Base-by-base conservation (phyloP, 2,888 invertebrate species). In the Scelioninae gen. 2 region DNA sequence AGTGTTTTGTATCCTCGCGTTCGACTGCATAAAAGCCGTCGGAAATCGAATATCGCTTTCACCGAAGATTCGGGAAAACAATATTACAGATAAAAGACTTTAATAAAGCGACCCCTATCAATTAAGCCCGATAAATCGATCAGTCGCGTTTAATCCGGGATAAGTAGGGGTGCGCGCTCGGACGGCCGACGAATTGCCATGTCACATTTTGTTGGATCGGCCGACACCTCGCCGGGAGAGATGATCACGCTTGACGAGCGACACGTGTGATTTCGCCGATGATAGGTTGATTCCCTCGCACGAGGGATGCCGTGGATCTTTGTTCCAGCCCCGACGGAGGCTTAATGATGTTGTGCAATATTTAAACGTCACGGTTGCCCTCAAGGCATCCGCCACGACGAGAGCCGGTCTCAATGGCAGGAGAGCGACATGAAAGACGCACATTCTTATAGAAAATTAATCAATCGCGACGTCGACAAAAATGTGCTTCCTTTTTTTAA, bases 341-440 rank as follows among this genome's bases (percentile, higher is more conserved):
- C 75, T 79, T 82, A 81, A 82, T 81, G 81, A 82, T 81, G 79
- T 80, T 77, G 78, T 81, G 79, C 79, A 81, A 80, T 81, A 81
- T 81, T 80, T 78, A 82, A 80, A 76, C 73, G 74, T 74, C 76
- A 73, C 63, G 52, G 70, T 28, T 73, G 74, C 74, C 73, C 70
- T 73, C 43, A 60, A 68, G 70, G 70, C 65, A 69, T 69, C 63
- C 64, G 61, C 55, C 52, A 45, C 70, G 45, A 52, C 52, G 50
- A 57, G 63, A 61, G 50, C 22, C 57, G 65, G 25, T 39, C 53
- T 67, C 67, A 55, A 63, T 67, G 63, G 61, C 4, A 25, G 43
- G 52, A 53, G 60, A 46, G 53, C 64, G 35, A 55, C 60, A 53
- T 60, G 73, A 64, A 69, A 69, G 64, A 69, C 69, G 57, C 22